These are phyloP conservation scores for Lasioglossum morio DNA, from an alignment of 2,888 invertebrate species.

Conservation along the genomic window DNA sequence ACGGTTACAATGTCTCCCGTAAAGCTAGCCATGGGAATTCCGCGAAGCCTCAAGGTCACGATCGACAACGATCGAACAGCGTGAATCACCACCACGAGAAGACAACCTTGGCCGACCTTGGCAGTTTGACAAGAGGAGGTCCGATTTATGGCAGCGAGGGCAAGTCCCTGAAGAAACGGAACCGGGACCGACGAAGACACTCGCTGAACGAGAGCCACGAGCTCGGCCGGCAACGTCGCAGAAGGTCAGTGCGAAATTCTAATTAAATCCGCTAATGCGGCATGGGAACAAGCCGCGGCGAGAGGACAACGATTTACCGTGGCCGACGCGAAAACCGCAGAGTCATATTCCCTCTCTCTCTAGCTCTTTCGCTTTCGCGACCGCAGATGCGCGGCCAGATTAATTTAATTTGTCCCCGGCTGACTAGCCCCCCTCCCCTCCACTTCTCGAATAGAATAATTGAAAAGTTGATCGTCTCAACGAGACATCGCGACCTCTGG, in stretches of 20 bases:
- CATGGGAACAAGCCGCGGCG: neutral
- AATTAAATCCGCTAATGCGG: constrained; percentile 37
- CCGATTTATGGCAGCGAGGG: constrained; percentile 78
- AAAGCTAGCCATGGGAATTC: constrained; percentile 63
- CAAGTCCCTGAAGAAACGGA: constrained; percentile 77
- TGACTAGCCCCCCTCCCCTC: neutral
- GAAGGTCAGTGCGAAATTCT: constrained; percentile 73
- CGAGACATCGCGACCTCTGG: neutral
- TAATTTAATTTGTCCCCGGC: constrained; percentile 49
- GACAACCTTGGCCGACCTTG: constrained; percentile 65
- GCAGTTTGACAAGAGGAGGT: constrained; percentile 71
- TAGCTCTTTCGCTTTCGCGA: neutral
- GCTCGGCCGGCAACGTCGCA: constrained; percentile 73
- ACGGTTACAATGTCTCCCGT: constrained; percentile 65
- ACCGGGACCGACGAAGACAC: constrained; percentile 81
- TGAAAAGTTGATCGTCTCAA: constrained; percentile 32
- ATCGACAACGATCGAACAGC: constrained; percentile 73
- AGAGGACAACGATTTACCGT: constrained; percentile 45
- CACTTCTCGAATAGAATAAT: constrained; percentile 14
- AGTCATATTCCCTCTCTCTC: constrained; percentile 26
- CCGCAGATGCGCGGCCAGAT: constrained; percentile 45
- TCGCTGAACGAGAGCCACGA: constrained; percentile 81
- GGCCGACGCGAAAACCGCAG: constrained; percentile 29
- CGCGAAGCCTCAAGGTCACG: constrained; percentile 66
- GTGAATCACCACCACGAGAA: constrained; percentile 66